Percentiles rank a stretch among this genome's conserved stretches.
Evolutionary conservation across 92 coral and sea anemone genomes (phyloP).

Genomic region (Palythoa grandiflora): DNA sequence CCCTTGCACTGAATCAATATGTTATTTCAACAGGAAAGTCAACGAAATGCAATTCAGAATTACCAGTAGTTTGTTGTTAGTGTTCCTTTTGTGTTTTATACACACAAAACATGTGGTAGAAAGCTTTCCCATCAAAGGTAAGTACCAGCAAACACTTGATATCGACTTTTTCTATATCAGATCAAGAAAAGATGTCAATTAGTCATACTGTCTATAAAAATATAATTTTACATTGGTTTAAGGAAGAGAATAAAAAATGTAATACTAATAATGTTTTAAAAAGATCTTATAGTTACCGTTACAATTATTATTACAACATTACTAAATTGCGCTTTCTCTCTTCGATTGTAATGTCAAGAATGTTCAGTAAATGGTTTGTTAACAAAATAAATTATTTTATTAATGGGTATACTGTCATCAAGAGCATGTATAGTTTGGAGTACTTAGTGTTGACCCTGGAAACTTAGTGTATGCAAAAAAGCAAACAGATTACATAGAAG

Average conservation of each 20-base stretch:
- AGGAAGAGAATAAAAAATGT: not conserved
- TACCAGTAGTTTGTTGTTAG: constrained; percentile 46
- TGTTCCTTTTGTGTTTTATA: constrained; percentile 39
- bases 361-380: not conserved
- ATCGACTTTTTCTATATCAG: not conserved
- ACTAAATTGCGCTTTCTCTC: not conserved
- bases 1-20: not conserved
- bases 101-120: constrained; percentile 39
- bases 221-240: not conserved
- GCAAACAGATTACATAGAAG: not conserved
- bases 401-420: not conserved
- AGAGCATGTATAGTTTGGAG: not conserved
- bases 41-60: constrained; percentile 44
- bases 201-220: not conserved
- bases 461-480: not conserved
- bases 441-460: not conserved
- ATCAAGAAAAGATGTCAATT: not conserved
- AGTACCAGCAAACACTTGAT: not conserved
- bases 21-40: constrained; percentile 27
- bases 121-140: constrained; percentile 40
- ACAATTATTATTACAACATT: too few relatives aligned
- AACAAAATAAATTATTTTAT: not conserved
- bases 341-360: not conserved
- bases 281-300: too few relatives aligned
- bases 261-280: not conserved